Base-by-base conservation (phyloP, 2,797 vertebrate genomes). In the Cyprinella venusta region DNA sequence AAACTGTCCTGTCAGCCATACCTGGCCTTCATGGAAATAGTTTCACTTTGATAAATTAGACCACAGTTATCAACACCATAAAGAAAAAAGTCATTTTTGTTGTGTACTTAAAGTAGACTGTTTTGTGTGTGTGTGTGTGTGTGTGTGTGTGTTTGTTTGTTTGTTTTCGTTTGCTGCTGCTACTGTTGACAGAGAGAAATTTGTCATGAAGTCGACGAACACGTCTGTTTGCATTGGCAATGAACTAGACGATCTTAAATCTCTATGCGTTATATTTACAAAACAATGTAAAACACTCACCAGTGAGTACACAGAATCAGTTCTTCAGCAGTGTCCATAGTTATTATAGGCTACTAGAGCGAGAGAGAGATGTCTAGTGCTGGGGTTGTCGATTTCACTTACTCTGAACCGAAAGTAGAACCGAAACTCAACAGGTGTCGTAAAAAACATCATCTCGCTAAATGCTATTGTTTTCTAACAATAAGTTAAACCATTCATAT, bases 281-380 rank as follows among this genome's bases (percentile, higher is more conserved):
- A 4, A 21, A 71, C 12, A n/a, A 4, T n/a, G 59, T 72, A 48
- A 64, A 19, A 71, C n/a, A 75, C 77, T 86, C 45, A 88, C 87
- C 87, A 87, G 80, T 89, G 59, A 21, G 18, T 18, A 70, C 87
- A 88, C 15, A 84, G 7, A 52, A 74, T 72, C 21, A 69, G 3
- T 18, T 86, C 82, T 40, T 48, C 10, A 36, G 65, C 10, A 36
- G 65, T 6, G 24, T 82, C 80, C 87, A 87, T 85, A 5, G 9
- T 42, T 45, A 63, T 63, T n/a, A 26, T 24, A 50, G 5, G 16
- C 15, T 50, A 63, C 1, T 61, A n/a, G 1, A 64, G 61, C 30
- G 13, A 64, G 61, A 38, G 13, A 38, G n/a, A 33, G 2, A 33
- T 33, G 30, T 33, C 30, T 33, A 33, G 50, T 59, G 40, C 61